Conservation (phyloP, 2,888 invertebrate genomes). For the Drosophila prolongata region DNA sequence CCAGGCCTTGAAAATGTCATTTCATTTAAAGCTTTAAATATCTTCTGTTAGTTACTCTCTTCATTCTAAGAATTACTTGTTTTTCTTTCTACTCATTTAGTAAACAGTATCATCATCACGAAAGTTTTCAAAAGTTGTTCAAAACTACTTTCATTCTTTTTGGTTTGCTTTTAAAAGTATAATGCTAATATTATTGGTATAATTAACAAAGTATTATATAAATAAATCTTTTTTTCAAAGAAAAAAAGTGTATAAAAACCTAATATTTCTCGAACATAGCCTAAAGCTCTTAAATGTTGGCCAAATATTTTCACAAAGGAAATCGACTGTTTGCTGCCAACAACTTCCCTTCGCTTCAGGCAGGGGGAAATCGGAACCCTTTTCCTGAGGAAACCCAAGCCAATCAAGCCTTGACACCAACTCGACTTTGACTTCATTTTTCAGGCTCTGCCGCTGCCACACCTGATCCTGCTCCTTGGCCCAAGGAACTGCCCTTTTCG, state of each 20-base stretch:
- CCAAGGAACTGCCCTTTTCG: conserved; percentile 18
- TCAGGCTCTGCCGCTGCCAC: conserved; percentile 17
- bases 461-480: conserved; percentile 35
- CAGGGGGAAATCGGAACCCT: conserved; percentile 33
- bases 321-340: conserved; percentile 63
- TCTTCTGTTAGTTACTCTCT: too few relatives aligned
- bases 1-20: not conserved
- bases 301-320: conserved; percentile 40
- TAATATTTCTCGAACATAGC: not conserved
- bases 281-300: not conserved
- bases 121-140: too few relatives aligned
- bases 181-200: too few relatives aligned
- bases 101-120: too few relatives aligned
- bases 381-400: conserved; percentile 5
- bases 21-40: not conserved
- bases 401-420: conserved; percentile 61
- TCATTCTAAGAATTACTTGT: too few relatives aligned
- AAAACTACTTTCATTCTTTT: too few relatives aligned
- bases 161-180: too few relatives aligned
- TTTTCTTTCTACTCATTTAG: too few relatives aligned
- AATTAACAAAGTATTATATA: not conserved
- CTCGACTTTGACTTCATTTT: conserved; percentile 68
- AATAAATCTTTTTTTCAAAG: not conserved
- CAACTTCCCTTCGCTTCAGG: conserved; percentile 48
- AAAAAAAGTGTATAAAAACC: not conserved